Evolutionary conservation across 2,113 vertebrate genomes (phyloP), one percentile per base, ranked within the genome.

Genomic region (Perccottus glenii): DNA sequence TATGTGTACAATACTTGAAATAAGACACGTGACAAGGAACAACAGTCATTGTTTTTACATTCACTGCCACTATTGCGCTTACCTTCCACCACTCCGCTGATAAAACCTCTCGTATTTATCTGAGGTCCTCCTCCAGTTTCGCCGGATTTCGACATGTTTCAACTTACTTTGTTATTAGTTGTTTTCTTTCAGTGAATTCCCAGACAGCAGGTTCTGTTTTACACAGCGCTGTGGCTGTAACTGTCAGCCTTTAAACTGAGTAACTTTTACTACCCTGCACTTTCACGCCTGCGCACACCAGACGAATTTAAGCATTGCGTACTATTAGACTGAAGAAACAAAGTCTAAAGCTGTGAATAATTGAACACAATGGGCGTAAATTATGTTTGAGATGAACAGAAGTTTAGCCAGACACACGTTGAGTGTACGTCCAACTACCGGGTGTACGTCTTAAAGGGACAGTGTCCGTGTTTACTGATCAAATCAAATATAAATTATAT

Each of bases 1-100:
- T 27, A 27, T 27, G 19, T 27, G 19, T 27, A 27, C 19, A 27
- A 27, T 27, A 27, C 19, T 27, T 27, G 19, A 27, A 27, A 27
- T 27, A 27, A 27, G 19, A 27, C 19, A 27, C 19, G 19, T 27
- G 19, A 27, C 19, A 27, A 27, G n/a, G 14, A 8, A 15, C 9
- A 46, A 50, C 7, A 7, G 48, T 8, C 5, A 50, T 15, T 50
- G 16, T 9, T 50, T 49, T 8, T 46, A 9, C 11, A 48, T 8
- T n/a, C 8, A 43, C 40, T 16, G 38, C 14, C 33, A 11, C 14
- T 12, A 8, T 7, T 35, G 10, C 40, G 48, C 93, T 94, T 87
- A 98, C 97, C 97, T 93, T 98, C 97, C 15, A 98, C 96, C 4
- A 98, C 97, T 4, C 97, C 97, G 61, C 95, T 93, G 33, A 98